A percentile compares a stretch with the other conserved stretches of the same genome.
These are phyloP conservation scores for Crossaster papposus DNA, from an alignment of 53 echinoderm and acorn worm species.

Conservation along the genomic window DNA sequence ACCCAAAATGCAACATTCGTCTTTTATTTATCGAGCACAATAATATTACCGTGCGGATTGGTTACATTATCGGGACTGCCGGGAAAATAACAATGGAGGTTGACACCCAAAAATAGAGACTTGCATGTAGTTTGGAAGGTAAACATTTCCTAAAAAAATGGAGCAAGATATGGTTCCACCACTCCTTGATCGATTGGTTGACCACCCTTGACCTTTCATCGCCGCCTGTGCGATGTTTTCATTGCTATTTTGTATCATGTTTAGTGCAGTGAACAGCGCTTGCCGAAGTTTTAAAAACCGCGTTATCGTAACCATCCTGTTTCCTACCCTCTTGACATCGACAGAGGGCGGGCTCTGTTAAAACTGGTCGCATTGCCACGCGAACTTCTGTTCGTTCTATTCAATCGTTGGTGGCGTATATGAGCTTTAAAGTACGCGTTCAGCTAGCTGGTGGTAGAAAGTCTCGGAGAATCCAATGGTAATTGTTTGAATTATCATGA, in stretches of 20 bases:
- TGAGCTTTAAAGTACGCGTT: no score
- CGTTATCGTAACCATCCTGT: neutral
- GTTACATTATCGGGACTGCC: neutral
- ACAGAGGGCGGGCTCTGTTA: neutral
- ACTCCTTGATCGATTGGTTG: conserved; percentile 1
- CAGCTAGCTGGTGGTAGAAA: no score
- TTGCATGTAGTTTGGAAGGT: neutral
- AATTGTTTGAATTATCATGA: no score
- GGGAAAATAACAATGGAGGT: neutral
- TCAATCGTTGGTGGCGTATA: no score
- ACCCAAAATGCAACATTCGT: neutral
- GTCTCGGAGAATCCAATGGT: no score
- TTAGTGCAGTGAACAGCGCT: neutral
- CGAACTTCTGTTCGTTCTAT: no score
- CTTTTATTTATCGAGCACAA: neutral
- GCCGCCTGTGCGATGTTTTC: neutral
- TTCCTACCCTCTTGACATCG: neutral
- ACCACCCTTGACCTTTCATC: neutral
- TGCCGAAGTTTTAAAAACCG: neutral
- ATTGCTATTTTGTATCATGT: no score
- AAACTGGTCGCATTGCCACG: neutral
- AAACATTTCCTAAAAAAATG: neutral
- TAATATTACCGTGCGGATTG: neutral
- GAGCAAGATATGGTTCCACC: neutral
- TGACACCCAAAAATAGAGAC: neutral